Evolutionary conservation across 2,888 invertebrate genomes (phyloP).

Genomic region (Euclidia mi): DNA sequence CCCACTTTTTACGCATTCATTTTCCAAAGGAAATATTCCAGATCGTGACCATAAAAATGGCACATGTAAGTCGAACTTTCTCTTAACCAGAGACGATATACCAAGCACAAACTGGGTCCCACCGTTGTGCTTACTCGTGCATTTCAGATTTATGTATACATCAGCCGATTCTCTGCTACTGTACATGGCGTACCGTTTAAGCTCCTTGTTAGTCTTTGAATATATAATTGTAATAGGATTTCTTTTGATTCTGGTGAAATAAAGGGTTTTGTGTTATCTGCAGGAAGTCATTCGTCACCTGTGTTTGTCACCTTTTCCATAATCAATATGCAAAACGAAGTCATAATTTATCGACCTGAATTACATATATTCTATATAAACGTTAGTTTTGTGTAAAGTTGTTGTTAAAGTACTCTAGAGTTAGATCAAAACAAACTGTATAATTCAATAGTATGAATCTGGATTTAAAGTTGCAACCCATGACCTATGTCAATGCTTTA

Average conservation of each 20-base stretch:
- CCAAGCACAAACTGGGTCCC: constrained; percentile 51
- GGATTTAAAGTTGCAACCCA: too few relatives aligned
- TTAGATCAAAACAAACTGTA: too few relatives aligned
- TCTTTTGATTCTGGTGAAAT: background rate
- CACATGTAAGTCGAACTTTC: constrained; percentile 51
- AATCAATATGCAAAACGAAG: too few relatives aligned
- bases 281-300: too few relatives aligned
- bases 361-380: too few relatives aligned
- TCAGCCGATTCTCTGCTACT: constrained; percentile 38
- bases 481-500: too few relatives aligned
- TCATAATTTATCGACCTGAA: too few relatives aligned
- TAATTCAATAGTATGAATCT: too few relatives aligned
- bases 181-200: constrained; percentile 33
- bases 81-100: constrained; percentile 45
- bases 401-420: too few relatives aligned
- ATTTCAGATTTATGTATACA: constrained; percentile 54
- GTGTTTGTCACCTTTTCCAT: too few relatives aligned
- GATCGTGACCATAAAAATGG: constrained; percentile 53
- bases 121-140: constrained; percentile 48
- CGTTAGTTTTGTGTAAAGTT: too few relatives aligned
- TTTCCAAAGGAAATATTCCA: constrained; percentile 38
- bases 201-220: constrained; percentile 25
- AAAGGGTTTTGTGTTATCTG: background rate
- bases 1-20: constrained; percentile 5
- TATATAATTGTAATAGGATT: constrained; percentile 9